Conservation (phyloP, 2,797 vertebrate genomes). For the Neostethus bicornis region DNA sequence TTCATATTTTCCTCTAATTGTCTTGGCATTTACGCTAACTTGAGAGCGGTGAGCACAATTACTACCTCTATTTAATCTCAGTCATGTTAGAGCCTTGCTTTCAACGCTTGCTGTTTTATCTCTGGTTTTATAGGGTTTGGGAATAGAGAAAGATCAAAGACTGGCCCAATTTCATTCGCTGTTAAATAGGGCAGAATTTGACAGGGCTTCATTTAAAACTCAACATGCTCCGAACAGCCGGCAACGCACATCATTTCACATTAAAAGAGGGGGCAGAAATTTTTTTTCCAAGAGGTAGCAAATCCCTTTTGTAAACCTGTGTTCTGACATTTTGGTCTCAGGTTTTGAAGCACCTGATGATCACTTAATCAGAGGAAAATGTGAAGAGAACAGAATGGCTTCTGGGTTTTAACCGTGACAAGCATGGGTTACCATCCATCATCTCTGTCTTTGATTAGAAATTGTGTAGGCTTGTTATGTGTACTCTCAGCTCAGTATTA, state of each 20-base stretch:
- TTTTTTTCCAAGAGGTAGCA: slow-evolving; percentile 42
- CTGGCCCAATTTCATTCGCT: slow-evolving; percentile 65
- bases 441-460: slow-evolving; percentile 1
- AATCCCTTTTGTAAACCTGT: slow-evolving; percentile 33
- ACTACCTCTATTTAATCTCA: slow-evolving; percentile 49
- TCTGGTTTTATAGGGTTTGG: slow-evolving; percentile 54
- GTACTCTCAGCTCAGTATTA: too few species aligned
- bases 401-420: slow-evolving; percentile 13
- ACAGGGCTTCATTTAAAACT: slow-evolving; percentile 51
- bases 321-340: slow-evolving; percentile 24
- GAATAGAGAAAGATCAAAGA: slow-evolving; percentile 61
- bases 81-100: slow-evolving; percentile 38
- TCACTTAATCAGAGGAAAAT: not conserved
- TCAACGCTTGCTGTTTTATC: slow-evolving; percentile 50
- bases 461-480: not conserved
- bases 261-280: slow-evolving; percentile 19
- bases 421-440: slow-evolving; percentile 28
- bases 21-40: slow-evolving; percentile 67
- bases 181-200: slow-evolving; percentile 66
- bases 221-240: slow-evolving; percentile 40
- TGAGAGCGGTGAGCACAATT: slow-evolving; percentile 26
- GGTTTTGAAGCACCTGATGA: slow-evolving; percentile 9
- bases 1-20: slow-evolving; percentile 47
- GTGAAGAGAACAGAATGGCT: not conserved
- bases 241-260: slow-evolving; percentile 21